Evolutionary conservation across 2,797 vertebrate species (phyloP).

Genomic region (Phoebastria nigripes): DNA sequence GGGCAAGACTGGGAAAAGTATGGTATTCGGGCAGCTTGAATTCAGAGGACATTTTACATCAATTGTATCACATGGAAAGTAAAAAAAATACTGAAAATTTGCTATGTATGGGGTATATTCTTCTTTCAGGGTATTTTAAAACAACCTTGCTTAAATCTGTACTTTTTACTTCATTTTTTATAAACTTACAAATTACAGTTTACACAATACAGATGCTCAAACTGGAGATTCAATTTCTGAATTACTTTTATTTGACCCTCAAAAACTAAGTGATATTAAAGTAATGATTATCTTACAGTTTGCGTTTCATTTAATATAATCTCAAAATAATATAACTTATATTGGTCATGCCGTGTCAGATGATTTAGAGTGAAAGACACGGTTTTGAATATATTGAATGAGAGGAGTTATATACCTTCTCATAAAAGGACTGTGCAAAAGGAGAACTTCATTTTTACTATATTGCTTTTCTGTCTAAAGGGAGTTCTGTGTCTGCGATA

Average conservation of each 20-base stretch:
- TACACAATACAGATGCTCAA: neutral
- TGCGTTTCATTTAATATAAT: constrained; percentile 30
- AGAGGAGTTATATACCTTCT: neutral
- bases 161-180: neutral
- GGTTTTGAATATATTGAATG: neutral
- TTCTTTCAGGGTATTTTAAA: neutral
- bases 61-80: neutral
- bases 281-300: constrained; percentile 10
- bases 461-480: constrained; percentile 45
- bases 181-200: neutral
- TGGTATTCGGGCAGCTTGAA: neutral
- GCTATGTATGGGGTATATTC: neutral
- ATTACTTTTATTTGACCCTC: constrained; percentile 29
- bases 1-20: neutral
- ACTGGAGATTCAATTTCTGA: neutral
- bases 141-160: neutral
- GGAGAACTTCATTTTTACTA: constrained; percentile 34
- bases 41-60: neutral
- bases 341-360: neutral
- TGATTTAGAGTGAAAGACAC: constrained; percentile 32
- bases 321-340: constrained; percentile 10
- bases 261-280: constrained; percentile 28
- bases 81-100: neutral
- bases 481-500: constrained; percentile 59
- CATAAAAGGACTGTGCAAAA: constrained; percentile 38